Evolutionary conservation across 2,113 vertebrate species (phyloP).

Genomic region (Tauraco erythrolophus): DNA sequence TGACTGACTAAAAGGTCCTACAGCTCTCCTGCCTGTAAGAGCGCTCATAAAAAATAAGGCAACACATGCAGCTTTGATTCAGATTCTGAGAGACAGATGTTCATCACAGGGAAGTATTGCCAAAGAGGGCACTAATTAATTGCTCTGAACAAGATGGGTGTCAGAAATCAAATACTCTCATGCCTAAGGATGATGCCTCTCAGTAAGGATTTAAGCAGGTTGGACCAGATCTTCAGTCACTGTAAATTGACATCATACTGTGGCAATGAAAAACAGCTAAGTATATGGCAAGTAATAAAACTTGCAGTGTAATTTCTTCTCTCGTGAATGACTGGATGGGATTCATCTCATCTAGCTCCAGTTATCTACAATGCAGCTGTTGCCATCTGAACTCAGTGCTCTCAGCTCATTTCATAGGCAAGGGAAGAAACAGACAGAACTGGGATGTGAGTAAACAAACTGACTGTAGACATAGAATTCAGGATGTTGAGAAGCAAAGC

Average conservation of each 20-base stretch:
- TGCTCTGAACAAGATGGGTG: neutral
- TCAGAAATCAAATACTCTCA: neutral
- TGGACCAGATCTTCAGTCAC: neutral
- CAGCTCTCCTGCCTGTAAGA: neutral
- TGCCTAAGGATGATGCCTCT: neutral
- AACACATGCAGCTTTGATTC: neutral
- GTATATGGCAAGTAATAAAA: neutral
- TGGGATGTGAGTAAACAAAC: neutral
- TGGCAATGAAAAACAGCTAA: neutral
- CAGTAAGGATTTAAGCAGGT: neutral
- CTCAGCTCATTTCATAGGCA: neutral
- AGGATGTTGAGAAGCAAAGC: neutral
- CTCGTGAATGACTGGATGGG: neutral
- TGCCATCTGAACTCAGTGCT: neutral
- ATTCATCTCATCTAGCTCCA: neutral
- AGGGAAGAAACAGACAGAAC: neutral
- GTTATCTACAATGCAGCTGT: neutral
- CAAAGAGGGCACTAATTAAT: slow-evolving; percentile 38
- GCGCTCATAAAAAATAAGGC: neutral
- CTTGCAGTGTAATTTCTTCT: neutral
- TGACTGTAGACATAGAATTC: neutral
- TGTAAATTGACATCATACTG: neutral
- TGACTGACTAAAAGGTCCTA: neutral
- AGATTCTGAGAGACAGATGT: neutral
- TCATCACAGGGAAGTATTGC: neutral